A percentile compares a stretch with the other conserved stretches of the same genome.
phyloP scores from a whole-genome alignment of 2,113 vertebrate species.

The Phaethornis superciliosus region DNA sequence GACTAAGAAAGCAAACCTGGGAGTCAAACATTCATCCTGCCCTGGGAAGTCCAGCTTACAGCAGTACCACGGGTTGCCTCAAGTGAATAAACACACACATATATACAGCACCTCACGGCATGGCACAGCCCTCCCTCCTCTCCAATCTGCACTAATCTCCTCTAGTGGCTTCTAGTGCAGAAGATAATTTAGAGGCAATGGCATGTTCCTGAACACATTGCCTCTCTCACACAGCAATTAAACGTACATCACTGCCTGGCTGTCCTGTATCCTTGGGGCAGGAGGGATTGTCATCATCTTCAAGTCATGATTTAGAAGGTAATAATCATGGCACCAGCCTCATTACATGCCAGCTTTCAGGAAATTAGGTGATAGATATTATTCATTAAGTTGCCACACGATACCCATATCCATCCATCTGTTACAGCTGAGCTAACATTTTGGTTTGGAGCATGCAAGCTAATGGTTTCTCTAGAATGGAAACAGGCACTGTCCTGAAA shows the following conservation, averaged over 20 bases:
- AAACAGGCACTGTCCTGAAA: neutral
- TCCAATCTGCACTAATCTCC: conserved; percentile 34
- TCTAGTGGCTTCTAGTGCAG: neutral
- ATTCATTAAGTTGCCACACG: conserved; percentile 68
- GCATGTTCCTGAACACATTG: neutral
- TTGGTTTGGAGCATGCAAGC: neutral
- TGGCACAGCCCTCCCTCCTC: neutral
- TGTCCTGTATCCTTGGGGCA: conserved; percentile 52
- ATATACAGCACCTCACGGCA: neutral
- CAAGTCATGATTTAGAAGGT: conserved; percentile 70
- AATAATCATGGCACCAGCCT: conserved; percentile 65
- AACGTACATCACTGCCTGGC: conserved; percentile 47
- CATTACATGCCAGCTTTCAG: conserved; percentile 60
- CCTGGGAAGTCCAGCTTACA: neutral
- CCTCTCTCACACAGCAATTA: conserved; percentile 51
- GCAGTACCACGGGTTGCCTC: neutral
- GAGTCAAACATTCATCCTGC: neutral
- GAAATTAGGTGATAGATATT: conserved; percentile 73
- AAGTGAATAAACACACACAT: neutral
- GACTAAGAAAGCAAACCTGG: neutral
- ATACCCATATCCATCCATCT: conserved; percentile 61
- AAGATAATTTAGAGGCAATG: conserved; percentile 35
- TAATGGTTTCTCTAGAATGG: conserved; percentile 27
- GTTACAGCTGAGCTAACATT: conserved; percentile 65
- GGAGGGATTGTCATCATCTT: conserved; percentile 40